These are phyloP conservation scores for Ptychodera flava DNA, from an alignment of 35 echinoderm and acorn worm species.

Conservation along the genomic window DNA sequence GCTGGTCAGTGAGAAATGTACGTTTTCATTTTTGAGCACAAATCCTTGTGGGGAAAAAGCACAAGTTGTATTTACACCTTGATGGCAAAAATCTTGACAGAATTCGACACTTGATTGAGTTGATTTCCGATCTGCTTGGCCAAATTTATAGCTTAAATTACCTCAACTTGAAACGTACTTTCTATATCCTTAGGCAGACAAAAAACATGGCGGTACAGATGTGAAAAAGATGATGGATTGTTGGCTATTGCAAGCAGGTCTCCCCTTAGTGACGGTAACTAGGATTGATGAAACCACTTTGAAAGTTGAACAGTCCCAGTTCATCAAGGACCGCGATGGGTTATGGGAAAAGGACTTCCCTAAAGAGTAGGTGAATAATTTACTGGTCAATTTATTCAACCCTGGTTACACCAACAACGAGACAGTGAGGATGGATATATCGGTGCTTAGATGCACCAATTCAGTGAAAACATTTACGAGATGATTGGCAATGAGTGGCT, in stretches of 20 bases:
- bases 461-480: too few species aligned
- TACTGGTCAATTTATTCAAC: too few species aligned
- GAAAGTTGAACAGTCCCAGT: background rate
- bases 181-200: background rate
- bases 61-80: background rate
- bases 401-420: too few species aligned
- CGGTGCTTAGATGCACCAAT: too few species aligned
- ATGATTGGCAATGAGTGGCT: too few species aligned
- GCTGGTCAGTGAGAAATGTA: too few species aligned
- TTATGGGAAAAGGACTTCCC: background rate
- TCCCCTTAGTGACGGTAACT: conserved; percentile 58
- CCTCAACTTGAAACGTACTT: background rate
- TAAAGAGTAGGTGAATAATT: background rate
- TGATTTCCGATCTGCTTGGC: background rate
- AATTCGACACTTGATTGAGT: background rate
- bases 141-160: background rate
- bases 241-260: conserved; percentile 76
- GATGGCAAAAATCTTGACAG: background rate
- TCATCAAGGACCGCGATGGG: background rate
- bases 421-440: too few species aligned
- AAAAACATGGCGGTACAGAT: conserved; percentile 5
- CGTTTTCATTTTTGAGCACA: background rate
- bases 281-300: conserved; percentile 6
- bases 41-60: background rate
- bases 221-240: conserved; percentile 73